Base-by-base conservation (phyloP, 1,140 invertebrate genomes). In the Drosophila subobscura region DNA sequence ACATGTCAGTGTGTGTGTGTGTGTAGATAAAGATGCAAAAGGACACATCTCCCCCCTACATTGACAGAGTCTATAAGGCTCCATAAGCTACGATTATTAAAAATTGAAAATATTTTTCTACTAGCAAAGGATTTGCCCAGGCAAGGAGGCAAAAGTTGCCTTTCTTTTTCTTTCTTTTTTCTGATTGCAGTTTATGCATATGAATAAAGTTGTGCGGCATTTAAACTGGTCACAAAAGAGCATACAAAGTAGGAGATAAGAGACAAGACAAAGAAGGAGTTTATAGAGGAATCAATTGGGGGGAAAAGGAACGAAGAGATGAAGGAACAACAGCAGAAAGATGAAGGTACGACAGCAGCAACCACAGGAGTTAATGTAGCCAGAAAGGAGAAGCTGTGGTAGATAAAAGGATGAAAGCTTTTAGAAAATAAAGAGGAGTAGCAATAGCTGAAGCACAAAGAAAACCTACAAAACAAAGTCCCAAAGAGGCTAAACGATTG, bases 31-130 rank as follows among this genome's bases (percentile, higher is more conserved):
- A 42, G n/a, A 16, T 20, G 47, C 45, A 52, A 12, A 12, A 22
- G 4, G 27, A 49, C 53, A 42, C 53, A 33, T 20, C 16, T 7
- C n/a, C 16, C n/a, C 23, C 16, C 4, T 10, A 20, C 20, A 45
- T 47, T 16, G 10, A 59, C 40, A 14, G 45, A 54, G 50, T 74
- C 53, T 74, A 66, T 52, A 52, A 57, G 27, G 41, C 44, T 59
- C 52, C 56, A 77, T 86, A 88, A 85, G 77, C 70, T 72, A 81
- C 70, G 73, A 88, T 88, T 81, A 85, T 85, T 86, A 77, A 88
- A 85, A 81, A 88, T 81, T 59, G 58, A 67, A 80, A 77, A 86
- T 80, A 80, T 50, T 81, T 77, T 46, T 33, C 3, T 41, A 50
- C 25, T 42, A 22, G 41, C 33, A 52, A 52, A 47, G 44, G 64